Percentiles rank a stretch among this genome's conserved stretches.
These are phyloP conservation scores for Diglossa brunneiventris DNA, from an alignment of 2,113 vertebrate species.

Conservation along the genomic window DNA sequence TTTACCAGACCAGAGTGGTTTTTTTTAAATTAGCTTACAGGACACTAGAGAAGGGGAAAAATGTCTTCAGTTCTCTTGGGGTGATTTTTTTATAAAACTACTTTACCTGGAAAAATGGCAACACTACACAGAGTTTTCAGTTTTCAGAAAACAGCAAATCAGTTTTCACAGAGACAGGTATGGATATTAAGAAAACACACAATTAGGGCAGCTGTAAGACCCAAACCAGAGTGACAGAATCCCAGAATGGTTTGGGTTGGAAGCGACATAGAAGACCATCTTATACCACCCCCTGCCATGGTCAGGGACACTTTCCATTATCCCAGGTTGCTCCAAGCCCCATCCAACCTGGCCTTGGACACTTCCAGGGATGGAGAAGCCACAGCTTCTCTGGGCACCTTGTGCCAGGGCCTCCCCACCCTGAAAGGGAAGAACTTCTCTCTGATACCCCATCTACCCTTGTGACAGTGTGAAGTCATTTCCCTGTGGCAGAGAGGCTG, in stretches of 20 bases:
- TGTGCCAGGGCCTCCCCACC: not conserved
- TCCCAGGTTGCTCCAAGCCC: not conserved
- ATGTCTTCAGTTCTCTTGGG: not conserved
- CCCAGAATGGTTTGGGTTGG: not conserved
- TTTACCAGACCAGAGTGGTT: not conserved
- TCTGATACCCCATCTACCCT: not conserved
- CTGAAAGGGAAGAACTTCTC: not conserved
- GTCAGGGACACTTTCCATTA: not conserved
- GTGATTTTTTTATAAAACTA: not conserved
- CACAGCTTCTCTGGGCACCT: not conserved
- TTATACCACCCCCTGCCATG: too few relatives aligned
- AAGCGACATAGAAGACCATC: not conserved
- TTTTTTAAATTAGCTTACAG: not conserved
- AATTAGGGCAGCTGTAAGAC: not conserved
- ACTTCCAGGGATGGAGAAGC: not conserved
- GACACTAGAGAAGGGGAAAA: not conserved
- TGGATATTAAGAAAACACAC: not conserved
- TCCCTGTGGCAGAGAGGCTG: not conserved
- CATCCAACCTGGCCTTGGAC: not conserved
- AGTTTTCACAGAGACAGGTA: not conserved
- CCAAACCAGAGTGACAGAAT: not conserved
- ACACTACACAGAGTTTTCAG: not conserved
- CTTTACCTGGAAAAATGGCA: not conserved
- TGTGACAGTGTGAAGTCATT: not conserved
- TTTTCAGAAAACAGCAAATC: too few relatives aligned